Evolutionary conservation across 2,113 vertebrate genomes (phyloP).

Genomic region (Myocastor coypus): DNA sequence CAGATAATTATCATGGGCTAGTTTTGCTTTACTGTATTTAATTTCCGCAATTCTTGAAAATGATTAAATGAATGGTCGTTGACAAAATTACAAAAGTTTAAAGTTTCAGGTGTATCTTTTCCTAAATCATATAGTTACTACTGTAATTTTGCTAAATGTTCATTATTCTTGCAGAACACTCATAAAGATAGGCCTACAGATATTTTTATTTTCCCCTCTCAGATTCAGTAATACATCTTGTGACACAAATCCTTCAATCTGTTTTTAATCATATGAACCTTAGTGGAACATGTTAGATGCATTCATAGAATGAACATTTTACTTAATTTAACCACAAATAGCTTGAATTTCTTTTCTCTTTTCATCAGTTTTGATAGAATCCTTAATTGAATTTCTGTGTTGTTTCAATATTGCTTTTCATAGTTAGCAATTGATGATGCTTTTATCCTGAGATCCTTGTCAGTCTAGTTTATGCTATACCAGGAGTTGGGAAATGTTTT

Average conservation of each 20-base stretch:
- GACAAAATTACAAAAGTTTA: conserved; percentile 12
- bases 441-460: conserved; percentile 32
- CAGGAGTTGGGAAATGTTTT: not conserved
- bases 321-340: conserved; percentile 11
- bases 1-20: not conserved
- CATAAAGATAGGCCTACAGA: conserved; percentile 11
- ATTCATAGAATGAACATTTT: conserved; percentile 46
- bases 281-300: conserved; percentile 40
- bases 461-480: not conserved
- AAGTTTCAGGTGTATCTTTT: conserved; percentile 34
- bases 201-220: not conserved
- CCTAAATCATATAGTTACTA: not conserved
- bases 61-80: conserved; percentile 48
- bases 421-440: not conserved
- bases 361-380: conserved; percentile 45
- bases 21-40: conserved; percentile 44
- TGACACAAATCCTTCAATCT: conserved; percentile 47
- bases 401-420: conserved; percentile 44
- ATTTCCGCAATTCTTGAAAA: conserved; percentile 51
- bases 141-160: conserved; percentile 11
- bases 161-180: conserved; percentile 53
- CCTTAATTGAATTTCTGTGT: conserved; percentile 51
- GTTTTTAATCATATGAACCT: conserved; percentile 8
- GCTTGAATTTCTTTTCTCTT: conserved; percentile 57
- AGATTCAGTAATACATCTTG: conserved; percentile 18